A percentile compares a stretch with the other conserved stretches of the same genome.
phyloP scores from a whole-genome alignment of 2,888 invertebrate genomes.

The Gerosis bhagava region DNA sequence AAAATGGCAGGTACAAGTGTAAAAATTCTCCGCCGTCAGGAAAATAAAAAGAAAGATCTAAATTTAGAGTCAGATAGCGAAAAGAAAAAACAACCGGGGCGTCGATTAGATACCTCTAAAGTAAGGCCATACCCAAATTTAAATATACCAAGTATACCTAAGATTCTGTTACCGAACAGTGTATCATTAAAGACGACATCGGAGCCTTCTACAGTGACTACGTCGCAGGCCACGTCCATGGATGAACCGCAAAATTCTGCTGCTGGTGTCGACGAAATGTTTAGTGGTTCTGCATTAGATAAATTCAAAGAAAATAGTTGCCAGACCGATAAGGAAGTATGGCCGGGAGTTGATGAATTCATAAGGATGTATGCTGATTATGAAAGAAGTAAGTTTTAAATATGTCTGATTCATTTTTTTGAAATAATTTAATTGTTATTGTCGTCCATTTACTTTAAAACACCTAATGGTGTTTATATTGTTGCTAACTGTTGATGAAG shows the following conservation, averaged over 20 bases:
- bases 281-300: constrained; percentile 30
- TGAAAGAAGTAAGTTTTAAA: constrained; percentile 72
- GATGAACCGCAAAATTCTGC: constrained; percentile 66
- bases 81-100: no score
- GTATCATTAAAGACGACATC: constrained; percentile 57
- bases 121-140: constrained; percentile 48
- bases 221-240: constrained; percentile 66
- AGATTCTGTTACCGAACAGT: no score
- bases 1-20: constrained; percentile 73
- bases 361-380: constrained; percentile 76
- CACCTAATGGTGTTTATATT: no score
- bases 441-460: no score
- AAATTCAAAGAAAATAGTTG: constrained; percentile 47
- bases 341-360: constrained; percentile 78
- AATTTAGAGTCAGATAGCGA: no score
- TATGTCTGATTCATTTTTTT: no score
- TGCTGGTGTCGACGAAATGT: constrained; percentile 50
- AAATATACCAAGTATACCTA: constrained; percentile 67
- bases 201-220: constrained; percentile 41
- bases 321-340: constrained; percentile 46
- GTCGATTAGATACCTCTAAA: no score
- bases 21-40: constrained; percentile 64
- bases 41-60: constrained; percentile 54
- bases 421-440: no score
- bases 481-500: no score